phyloP scores from a whole-genome alignment of 1,140 invertebrate species.

The Macrosteles quadrilineatus region DNA sequence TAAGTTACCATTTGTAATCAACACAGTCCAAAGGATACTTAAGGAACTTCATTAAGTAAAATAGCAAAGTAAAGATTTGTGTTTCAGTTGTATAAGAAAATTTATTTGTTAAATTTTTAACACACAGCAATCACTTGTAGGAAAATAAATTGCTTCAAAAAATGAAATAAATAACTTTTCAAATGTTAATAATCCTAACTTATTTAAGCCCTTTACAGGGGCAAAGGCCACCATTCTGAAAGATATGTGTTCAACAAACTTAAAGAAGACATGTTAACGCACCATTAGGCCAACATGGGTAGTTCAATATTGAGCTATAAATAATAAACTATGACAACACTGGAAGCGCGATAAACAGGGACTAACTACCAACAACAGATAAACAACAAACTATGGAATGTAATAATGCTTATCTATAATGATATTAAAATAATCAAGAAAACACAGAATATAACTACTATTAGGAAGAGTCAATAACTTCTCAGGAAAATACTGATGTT shows the following conservation, averaged over 20 bases:
- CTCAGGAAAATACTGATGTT: constrained; percentile 16
- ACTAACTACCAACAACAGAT: constrained; percentile 20
- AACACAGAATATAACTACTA: background rate
- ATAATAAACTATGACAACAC: constrained; percentile 14
- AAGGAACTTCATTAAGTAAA: too few relatives aligned
- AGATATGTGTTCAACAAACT: constrained; percentile 21
- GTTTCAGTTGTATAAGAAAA: too few relatives aligned
- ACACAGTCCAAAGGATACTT: too few relatives aligned
- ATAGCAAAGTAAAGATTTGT: too few relatives aligned
- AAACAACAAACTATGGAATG: constrained; percentile 21
- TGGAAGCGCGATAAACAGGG: constrained; percentile 7
- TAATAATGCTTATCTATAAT: constrained; percentile 4
- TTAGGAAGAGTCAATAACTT: background rate
- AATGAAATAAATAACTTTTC: too few relatives aligned
- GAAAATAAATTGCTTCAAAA: too few relatives aligned
- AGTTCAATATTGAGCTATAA: constrained; percentile 3
- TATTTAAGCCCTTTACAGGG: background rate
- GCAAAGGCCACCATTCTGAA: constrained; percentile 23
- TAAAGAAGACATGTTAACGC: constrained; percentile 5
- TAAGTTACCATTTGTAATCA: too few relatives aligned
- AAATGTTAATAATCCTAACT: background rate
- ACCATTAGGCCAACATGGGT: background rate
- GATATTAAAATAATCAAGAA: background rate
- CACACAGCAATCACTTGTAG: too few relatives aligned
- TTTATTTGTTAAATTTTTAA: too few relatives aligned